Evolutionary conservation across 2,113 vertebrate species (phyloP), one percentile per base, ranked within the genome.

Genomic region (Larimichthys polyactis): DNA sequence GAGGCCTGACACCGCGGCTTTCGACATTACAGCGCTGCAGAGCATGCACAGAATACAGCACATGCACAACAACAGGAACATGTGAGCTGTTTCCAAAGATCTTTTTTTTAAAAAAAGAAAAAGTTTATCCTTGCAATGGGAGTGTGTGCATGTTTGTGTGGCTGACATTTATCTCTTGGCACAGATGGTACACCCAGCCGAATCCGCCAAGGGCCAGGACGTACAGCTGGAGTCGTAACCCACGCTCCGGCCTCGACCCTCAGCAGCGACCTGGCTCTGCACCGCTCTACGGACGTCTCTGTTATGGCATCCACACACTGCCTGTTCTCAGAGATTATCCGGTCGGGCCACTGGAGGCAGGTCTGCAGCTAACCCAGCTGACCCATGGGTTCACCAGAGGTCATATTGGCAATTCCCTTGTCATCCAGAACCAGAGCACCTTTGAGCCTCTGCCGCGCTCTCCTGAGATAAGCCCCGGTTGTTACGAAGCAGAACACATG

Each of bases 1-100:
- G 97, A 97, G 27, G 96, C 96, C 4, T n/a, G 97, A 98, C 93
- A 98, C 97, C 0, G 95, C 96, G 9, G 97, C 97, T 29, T 97
- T 97, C 27, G 97, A 98, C 95, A 97, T 98, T 57, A 85, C 95
- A 0, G 95, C 97, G 0, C 93, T 98, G 77, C 95, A 95, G 85
- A 93, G 92, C 91, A 90, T 94, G 89, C 92, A 94, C 81, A 55
- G 93, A 24, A 93, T 92, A 3, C 94, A 92, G 64, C 92, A 94
- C 87, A 91, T 93, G 76, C 92, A 90, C 78, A 89, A 81, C 85
- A 90, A 80, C 87, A 82, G 90, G 51, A 94, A 93, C 89, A 94
- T 93, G 92, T 94, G 86, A 94, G 93, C 62, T 15, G 17, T 36
- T 70, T 22, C 51, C 27, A 64, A 12, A 82, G n/a, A 71, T 24